Evolutionary conservation across 2,888 invertebrate genomes (phyloP).

Genomic region (Blastobasis adustella): DNA sequence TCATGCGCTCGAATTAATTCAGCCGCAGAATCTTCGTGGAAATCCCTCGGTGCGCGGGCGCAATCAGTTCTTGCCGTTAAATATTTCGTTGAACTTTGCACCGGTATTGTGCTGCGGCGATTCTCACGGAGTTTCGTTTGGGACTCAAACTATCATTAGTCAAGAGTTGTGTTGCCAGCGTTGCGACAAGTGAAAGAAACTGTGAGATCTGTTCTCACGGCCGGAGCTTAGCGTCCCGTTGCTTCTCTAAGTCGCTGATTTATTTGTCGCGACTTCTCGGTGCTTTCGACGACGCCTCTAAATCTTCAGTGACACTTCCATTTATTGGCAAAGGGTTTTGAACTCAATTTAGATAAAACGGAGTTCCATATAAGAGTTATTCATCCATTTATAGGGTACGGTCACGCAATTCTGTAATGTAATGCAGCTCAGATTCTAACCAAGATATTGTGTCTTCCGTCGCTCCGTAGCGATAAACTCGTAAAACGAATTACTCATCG

Average conservation of each 20-base stretch:
- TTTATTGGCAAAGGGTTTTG: too few species aligned
- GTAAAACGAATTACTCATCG: conserved; percentile 54
- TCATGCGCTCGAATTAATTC: conserved; percentile 1
- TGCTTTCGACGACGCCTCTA: conserved; percentile 8
- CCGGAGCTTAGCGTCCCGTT: conserved; percentile 39
- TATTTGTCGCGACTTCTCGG: conserved; percentile 37
- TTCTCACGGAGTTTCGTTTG: conserved; percentile 42
- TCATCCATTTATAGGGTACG: background rate
- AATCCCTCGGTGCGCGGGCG: background rate
- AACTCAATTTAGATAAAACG: too few species aligned
- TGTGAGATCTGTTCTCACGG: conserved; percentile 52
- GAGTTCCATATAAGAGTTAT: too few species aligned
- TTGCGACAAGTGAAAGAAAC: conserved; percentile 45
- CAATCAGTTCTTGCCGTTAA: conserved; percentile 19
- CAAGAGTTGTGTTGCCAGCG: conserved; percentile 30
- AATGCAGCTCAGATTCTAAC: conserved; percentile 3
- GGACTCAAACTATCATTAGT: conserved; percentile 33
- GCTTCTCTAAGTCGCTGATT: conserved; percentile 32
- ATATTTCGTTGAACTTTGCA: conserved; percentile 30
- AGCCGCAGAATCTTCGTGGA: conserved; percentile 3
- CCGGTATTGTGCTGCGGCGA: conserved; percentile 26
- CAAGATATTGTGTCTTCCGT: conserved; percentile 24
- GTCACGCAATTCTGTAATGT: conserved; percentile 16
- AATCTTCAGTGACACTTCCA: too few species aligned
- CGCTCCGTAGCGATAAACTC: conserved; percentile 27